phyloP scores from a whole-genome alignment of 1,140 invertebrate species.

The Drosophila navojoa region DNA sequence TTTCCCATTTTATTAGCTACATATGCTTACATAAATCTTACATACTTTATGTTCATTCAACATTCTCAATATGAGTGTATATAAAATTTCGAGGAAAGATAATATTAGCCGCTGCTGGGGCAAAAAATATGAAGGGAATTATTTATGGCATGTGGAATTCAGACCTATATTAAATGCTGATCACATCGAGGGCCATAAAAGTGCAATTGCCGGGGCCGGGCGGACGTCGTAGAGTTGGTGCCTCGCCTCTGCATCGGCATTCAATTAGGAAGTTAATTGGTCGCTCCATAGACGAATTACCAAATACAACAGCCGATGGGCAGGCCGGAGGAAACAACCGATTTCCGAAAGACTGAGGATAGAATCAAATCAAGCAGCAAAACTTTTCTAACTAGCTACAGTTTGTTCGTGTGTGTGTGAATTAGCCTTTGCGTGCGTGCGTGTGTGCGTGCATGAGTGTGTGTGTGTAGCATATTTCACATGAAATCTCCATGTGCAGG shows the following conservation, averaged over 20 bases:
- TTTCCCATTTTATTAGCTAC: no score
- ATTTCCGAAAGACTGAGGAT: slow-evolving; percentile 57
- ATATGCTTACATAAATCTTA: no score
- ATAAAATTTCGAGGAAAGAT: not conserved
- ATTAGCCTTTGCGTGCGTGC: slow-evolving; percentile 8
- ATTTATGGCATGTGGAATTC: slow-evolving; percentile 59
- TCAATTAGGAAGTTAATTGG: slow-evolving; percentile 80
- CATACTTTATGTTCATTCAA: not conserved
- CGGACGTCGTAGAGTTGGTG: slow-evolving; percentile 24
- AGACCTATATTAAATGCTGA: slow-evolving; percentile 51
- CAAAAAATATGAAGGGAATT: slow-evolving; percentile 45
- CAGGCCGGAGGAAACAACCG: slow-evolving; percentile 57
- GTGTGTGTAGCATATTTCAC: slow-evolving; percentile 53
- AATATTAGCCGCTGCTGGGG: slow-evolving; percentile 12
- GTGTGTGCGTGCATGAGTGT: slow-evolving; percentile 7
- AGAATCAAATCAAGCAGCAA: slow-evolving; percentile 75
- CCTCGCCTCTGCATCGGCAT: slow-evolving; percentile 51
- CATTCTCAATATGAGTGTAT: not conserved
- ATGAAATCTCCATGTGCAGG: slow-evolving; percentile 57
- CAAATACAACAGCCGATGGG: slow-evolving; percentile 47
- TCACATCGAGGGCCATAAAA: slow-evolving; percentile 54
- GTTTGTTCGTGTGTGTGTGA: slow-evolving; percentile 14
- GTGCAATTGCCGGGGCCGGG: slow-evolving; percentile 46
- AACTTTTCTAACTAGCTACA: slow-evolving; percentile 62
- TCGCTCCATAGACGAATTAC: slow-evolving; percentile 41